Conservation (phyloP, 2,888 invertebrate genomes). For the Erebia palarica region DNA sequence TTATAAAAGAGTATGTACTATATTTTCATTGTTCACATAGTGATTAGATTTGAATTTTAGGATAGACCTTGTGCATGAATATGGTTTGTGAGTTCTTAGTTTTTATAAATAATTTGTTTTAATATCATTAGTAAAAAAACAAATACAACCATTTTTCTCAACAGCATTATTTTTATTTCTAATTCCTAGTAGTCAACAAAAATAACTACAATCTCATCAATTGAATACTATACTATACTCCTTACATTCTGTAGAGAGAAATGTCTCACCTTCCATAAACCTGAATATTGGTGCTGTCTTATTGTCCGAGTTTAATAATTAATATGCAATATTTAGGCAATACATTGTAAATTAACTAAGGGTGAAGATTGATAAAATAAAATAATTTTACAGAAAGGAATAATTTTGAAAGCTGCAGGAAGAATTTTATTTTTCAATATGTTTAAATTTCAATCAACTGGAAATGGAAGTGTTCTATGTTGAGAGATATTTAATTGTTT, state of each 20-base stretch:
- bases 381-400: background rate
- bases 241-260: background rate
- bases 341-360: too few species aligned
- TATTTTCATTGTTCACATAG: conserved; percentile 53
- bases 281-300: background rate
- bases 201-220: background rate
- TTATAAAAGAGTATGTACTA: conserved; percentile 40
- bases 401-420: conserved; percentile 26
- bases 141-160: conserved; percentile 71
- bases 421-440: conserved; percentile 43
- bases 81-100: conserved; percentile 65
- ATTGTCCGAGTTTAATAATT: too few species aligned
- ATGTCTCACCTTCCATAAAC: background rate
- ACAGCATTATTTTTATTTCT: conserved; percentile 41
- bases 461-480: conserved; percentile 29
- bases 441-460: conserved; percentile 34
- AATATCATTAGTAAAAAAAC: conserved; percentile 69
- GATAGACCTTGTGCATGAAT: conserved; percentile 55
- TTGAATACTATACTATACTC: too few species aligned
- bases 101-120: conserved; percentile 71
- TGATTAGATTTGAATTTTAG: conserved; percentile 65
- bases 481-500: conserved; percentile 34
- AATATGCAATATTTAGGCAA: too few species aligned
- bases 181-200: background rate
- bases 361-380: too few species aligned